These are phyloP conservation scores for Mirounga angustirostris DNA, from an alignment of 2,113 vertebrate genomes.

Conservation along the genomic window DNA sequence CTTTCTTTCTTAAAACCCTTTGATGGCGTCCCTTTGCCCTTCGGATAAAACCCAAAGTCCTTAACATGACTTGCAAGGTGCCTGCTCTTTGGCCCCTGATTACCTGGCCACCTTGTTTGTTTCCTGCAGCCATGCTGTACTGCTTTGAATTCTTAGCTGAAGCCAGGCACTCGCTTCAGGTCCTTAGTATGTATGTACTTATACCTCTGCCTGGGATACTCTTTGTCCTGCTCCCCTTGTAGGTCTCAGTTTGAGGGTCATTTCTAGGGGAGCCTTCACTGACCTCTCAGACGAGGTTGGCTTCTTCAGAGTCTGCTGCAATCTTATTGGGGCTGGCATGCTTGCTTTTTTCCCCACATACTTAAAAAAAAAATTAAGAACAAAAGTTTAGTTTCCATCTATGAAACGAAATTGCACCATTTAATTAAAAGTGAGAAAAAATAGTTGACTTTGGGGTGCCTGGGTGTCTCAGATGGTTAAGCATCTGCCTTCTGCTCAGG, in stretches of 20 bases:
- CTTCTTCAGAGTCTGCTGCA: background rate
- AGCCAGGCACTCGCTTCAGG: background rate
- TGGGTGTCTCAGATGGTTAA: too few species aligned
- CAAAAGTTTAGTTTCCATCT: background rate
- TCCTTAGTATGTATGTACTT: background rate
- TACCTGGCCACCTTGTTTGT: background rate
- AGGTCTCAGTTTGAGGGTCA: background rate
- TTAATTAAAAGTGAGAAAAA: slow-evolving; percentile 25
- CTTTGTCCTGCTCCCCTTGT: background rate
- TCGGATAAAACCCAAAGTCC: background rate
- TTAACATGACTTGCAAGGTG: background rate
- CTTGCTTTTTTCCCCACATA: background rate
- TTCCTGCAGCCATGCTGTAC: background rate
- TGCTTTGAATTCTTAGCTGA: slow-evolving; percentile 28
- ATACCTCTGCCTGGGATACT: background rate
- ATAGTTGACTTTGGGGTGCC: too few species aligned
- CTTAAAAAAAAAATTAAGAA: background rate
- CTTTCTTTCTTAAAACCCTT: background rate
- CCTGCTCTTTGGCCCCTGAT: background rate
- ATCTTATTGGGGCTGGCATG: background rate
- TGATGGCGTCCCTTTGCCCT: background rate
- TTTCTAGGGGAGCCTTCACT: background rate
- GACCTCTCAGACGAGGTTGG: background rate
- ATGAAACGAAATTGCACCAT: background rate
- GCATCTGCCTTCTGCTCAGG: too few species aligned